Conservation (phyloP, 2,113 vertebrate genomes). For the Barnardius zonarius region DNA sequence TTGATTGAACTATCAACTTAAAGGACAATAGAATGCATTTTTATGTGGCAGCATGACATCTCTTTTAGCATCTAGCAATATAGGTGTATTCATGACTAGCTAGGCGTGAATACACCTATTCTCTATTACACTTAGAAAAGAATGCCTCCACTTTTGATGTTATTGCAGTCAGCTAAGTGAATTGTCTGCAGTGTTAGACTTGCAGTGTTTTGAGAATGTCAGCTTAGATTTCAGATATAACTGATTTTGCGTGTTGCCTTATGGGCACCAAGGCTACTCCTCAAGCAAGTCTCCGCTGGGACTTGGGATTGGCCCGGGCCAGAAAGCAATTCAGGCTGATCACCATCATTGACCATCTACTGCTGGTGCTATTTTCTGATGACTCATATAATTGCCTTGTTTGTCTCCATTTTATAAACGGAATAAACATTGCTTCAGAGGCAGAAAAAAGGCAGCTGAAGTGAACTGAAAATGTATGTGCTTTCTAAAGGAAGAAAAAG, state of each 20-base stretch:
- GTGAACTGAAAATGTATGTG: neutral
- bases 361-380: slow-evolving; percentile 14
- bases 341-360: neutral
- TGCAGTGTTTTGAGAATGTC: neutral
- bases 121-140: neutral
- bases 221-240: neutral
- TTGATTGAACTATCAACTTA: neutral
- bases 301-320: neutral
- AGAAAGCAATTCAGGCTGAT: neutral
- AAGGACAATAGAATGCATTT: neutral
- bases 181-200: neutral
- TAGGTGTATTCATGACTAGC: neutral
- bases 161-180: neutral
- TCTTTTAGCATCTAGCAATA: neutral
- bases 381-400: slow-evolving; percentile 23
- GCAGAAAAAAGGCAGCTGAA: slow-evolving; percentile 5
- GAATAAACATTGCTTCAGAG: neutral
- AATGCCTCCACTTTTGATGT: neutral
- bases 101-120: neutral
- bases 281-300: neutral
- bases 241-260: neutral
- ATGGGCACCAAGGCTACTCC: neutral
- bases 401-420: neutral
- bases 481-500: neutral
- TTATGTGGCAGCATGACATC: neutral